Conservation (phyloP, 2,113 vertebrate genomes). For the Lophura nycthemera region DNA sequence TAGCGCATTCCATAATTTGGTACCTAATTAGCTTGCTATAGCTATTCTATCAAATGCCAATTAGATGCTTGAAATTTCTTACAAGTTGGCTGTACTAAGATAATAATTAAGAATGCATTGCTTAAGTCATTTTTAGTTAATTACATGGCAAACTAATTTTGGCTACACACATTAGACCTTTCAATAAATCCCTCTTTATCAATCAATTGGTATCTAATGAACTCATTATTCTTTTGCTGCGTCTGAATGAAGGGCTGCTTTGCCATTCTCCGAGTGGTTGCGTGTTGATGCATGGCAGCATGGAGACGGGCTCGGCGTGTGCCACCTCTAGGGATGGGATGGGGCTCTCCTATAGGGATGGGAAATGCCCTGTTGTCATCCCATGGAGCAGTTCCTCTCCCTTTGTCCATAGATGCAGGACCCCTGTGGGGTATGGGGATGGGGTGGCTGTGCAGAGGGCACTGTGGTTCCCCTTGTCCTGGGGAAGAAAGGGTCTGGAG, state of each 20-base stretch:
- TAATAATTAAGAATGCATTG: slow-evolving; percentile 78
- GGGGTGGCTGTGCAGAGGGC: not conserved
- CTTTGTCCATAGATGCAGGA: accelerated
- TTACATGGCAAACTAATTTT: slow-evolving; percentile 80
- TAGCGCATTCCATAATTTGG: slow-evolving; percentile 80
- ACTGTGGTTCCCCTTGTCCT: accelerated
- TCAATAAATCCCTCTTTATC: slow-evolving; percentile 74
- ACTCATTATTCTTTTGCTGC: slow-evolving; percentile 56
- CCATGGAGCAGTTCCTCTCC: accelerated
- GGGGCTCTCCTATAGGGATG: accelerated
- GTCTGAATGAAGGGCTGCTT: slow-evolving; percentile 5
- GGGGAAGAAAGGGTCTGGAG: not conserved
- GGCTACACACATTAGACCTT: slow-evolving; percentile 71
- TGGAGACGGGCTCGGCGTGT: not conserved
- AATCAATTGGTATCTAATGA: slow-evolving; percentile 76
- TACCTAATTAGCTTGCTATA: slow-evolving; percentile 83
- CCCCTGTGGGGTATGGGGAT: not conserved
- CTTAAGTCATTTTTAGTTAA: slow-evolving; percentile 77
- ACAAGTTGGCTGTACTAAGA: slow-evolving; percentile 70
- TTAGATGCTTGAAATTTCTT: slow-evolving; percentile 82
- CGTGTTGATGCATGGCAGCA: not conserved
- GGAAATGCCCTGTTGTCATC: accelerated
- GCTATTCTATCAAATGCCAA: slow-evolving; percentile 84
- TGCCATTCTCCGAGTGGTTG: not conserved
- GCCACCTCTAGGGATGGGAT: not conserved